Evolutionary conservation across 2,797 vertebrate genomes (phyloP), one percentile per base, ranked within the genome.

Genomic region (Anabas testudineus): DNA sequence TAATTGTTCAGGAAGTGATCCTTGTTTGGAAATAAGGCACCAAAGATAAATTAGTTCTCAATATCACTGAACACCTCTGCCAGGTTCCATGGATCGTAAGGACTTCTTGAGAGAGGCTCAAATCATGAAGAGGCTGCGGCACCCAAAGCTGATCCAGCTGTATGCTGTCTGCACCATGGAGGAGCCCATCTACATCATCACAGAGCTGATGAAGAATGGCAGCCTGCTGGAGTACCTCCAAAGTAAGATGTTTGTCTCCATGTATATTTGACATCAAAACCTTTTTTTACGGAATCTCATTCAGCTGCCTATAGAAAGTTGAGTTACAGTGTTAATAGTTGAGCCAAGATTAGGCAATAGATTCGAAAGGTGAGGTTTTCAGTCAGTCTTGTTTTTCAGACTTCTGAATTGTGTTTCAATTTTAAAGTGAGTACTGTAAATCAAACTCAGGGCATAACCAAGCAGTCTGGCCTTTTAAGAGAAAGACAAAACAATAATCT

Each of bases 121-220:
- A 86, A 92, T 96, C 67, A 98, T 99, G 98, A 99, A 99, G 93
- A 95, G 74, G 64, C 92, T 99, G 72, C 94, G 96, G 79, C 98
- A 99, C 74, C 85, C 95, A 24, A 99, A 96, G 77, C 94, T 99
- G 75, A 98, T 99, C 89, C 97, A 99, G 88, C 95, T 99, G 69
- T 99, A 99, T 51, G 98, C 97, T 0, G 97, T 99, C 43, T 99
- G 98, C 87, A 97, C 96, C 69, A 65, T 95, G 84, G 94, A 97
- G 82, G 96, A 98, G 58, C 98, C 98, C 76, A 94, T 99, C 91
- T 99, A 97, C 93, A 99, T 99, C 90, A 95, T 99, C 91, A 99
- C 98, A 0, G 98, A 99, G 89, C 93, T 99, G 84, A 99, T 99
- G 98, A 96, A 81, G 80, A 86, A 97, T 9, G 97, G 98, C 89